Conservation (phyloP, 2,888 invertebrate species). For the Aproaerema taeniolella region DNA sequence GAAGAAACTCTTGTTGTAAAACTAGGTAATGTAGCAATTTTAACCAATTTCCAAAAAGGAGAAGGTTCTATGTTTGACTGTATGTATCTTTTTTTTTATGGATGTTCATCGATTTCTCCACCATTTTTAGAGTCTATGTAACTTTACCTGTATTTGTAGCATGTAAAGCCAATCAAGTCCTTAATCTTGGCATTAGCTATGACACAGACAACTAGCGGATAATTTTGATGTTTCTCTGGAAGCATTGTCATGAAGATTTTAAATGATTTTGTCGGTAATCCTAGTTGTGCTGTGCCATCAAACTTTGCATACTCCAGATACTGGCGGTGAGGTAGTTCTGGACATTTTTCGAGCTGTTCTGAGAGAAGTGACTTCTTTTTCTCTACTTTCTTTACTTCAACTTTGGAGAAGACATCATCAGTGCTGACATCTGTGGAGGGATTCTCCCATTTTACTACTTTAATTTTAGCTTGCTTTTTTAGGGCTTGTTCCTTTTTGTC, state of each 20-base stretch:
- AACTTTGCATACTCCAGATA: conserved; percentile 94
- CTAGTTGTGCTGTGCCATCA: conserved; percentile 91
- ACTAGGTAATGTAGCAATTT: too few species aligned
- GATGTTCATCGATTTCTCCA: too few species aligned
- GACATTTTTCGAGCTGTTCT: conserved; percentile 86
- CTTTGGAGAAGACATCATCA: conserved; percentile 76
- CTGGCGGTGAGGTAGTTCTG: conserved; percentile 88
- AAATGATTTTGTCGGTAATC: conserved; percentile 88
- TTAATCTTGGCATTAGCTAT: conserved; percentile 90
- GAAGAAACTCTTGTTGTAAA: too few species aligned
- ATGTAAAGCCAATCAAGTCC: conserved; percentile 94
- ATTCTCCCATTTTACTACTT: conserved; percentile 85
- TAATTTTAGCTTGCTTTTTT: conserved; percentile 86
- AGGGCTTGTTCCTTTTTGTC: conserved; percentile 93
- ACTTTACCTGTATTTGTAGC: conserved; percentile 88
- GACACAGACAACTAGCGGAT: conserved; percentile 89
- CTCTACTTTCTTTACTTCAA: conserved; percentile 45
- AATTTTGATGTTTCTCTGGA: conserved; percentile 86
- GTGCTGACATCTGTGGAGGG: conserved; percentile 76
- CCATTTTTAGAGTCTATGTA: too few species aligned
- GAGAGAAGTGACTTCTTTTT: conserved; percentile 81
- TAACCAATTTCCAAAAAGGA: too few species aligned
- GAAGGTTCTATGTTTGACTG: too few species aligned
- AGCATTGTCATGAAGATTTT: conserved; percentile 95
- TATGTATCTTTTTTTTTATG: too few species aligned